Conservation (phyloP, 1,140 invertebrate genomes). For the Drosophila subpulchrella region DNA sequence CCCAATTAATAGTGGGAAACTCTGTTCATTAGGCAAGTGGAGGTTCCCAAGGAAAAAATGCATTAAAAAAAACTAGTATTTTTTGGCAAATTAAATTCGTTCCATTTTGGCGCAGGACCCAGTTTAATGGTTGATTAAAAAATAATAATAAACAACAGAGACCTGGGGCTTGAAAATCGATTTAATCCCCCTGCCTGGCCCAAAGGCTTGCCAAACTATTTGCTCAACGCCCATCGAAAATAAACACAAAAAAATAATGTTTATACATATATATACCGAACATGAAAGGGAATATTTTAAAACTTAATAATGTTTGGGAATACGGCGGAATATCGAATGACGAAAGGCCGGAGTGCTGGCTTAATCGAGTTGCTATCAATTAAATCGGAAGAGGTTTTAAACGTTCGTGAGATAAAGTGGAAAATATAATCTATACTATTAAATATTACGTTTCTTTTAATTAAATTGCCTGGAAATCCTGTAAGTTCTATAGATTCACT, state of each 20-base stretch:
- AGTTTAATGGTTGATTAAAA: conserved; percentile 73
- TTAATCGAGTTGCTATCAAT: conserved; percentile 41
- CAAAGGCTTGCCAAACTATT: conserved; percentile 64
- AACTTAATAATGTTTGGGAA: conserved; percentile 64
- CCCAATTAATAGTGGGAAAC: conserved; percentile 7
- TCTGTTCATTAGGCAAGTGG: conserved; percentile 23
- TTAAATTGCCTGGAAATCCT: too few relatives aligned
- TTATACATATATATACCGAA: background rate
- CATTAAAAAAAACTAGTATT: conserved; percentile 10
- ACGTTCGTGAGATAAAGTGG: background rate
- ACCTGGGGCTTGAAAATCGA: conserved; percentile 45
- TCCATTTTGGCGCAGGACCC: conserved; percentile 16
- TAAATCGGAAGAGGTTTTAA: conserved; percentile 21
- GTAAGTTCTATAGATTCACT: too few relatives aligned
- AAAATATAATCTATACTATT: background rate
- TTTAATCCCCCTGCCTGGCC: conserved; percentile 27
- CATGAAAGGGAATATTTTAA: conserved; percentile 73
- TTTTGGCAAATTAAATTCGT: conserved; percentile 44
- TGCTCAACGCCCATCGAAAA: conserved; percentile 30
- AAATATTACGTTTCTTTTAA: background rate
- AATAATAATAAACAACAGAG: conserved; percentile 60
- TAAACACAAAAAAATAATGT: conserved; percentile 1
- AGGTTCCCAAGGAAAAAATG: background rate
- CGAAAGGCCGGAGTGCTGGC: conserved; percentile 16
- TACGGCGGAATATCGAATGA: conserved; percentile 35